Base-by-base conservation (phyloP, 2,113 vertebrate species). In the Grus americana region DNA sequence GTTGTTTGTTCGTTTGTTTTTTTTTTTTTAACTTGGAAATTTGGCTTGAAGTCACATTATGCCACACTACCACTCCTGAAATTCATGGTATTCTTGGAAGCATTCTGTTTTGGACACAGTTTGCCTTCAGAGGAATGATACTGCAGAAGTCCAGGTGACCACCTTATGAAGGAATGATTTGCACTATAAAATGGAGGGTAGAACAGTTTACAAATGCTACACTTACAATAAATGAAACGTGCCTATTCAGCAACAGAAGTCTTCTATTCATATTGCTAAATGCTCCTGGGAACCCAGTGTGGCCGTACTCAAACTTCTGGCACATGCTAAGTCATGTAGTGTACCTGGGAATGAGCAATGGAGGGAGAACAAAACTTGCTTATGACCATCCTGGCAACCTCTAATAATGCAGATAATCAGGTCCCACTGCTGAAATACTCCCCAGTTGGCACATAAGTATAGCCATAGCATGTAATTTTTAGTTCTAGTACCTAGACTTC, bases 371-470 rank as follows among this genome's bases (percentile, higher is more conserved):
- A 44, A 81, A 44, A 29, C 15, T 44, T 40, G 2, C 8, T 18
- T 49, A 47, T 34, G 22, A 72, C 6, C 14, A 36, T 54, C 30
- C 18, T 47, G 15, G 47, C 11, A 66, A 29, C 66, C 40, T 54
- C 18, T 73, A 46, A 47, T 4, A 38, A 34, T 34, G 9, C 10
- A 61, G 15, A 58, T 58, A 52, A 46, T 22, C 10, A 54, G 54
- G 12, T 49, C 5, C 10, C 29, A 19, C 32, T 63, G 32, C 7
- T 29, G 32, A 62, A 57, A 57, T 7, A 21, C 68, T 57, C 7
- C 5, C 11, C 12, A 29, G 18, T 1, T 73, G 40, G 4, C 32
- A 49, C 1, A 0, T 29, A 52, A 63, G 9, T 40, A 42, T 2
- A 71, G 34, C 3, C 20, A 44, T 4, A 57, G 9, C 18, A 70